Evolutionary conservation across 2,113 vertebrate genomes (phyloP), one percentile per base, ranked within the genome.

Genomic region (Lepidiolamprologus cunningtoni): DNA sequence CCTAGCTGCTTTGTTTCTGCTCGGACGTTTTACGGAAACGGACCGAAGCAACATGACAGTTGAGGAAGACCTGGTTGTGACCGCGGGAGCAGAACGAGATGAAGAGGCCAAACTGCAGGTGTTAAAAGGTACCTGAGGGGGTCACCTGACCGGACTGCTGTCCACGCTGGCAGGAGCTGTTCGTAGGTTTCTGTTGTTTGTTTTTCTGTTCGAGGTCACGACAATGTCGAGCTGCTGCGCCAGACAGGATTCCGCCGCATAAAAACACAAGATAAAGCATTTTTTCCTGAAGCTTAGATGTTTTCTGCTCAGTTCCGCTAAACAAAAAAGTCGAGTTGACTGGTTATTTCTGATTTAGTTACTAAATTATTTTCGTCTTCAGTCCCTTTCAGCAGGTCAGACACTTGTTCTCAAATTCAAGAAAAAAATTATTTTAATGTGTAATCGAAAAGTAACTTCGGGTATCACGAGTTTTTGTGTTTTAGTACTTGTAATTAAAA

Each of bases 31-130:
- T 82, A 54, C 2, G 11, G 23, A 7, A 86, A 86, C 28, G 90
- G 81, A 95, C 93, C 23, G 33, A 13, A 42, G 21, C 76, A 92
- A 83, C 58, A 96, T 95, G 94, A 52, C 93, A 16, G 91, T 80
- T 19, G 45, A 47, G 13, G 82, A 50, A 16, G n/a, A 45, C 23
- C 3, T 50, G 1, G 14, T 3, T 8, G 37, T 37, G 21, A 55
- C 66, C 53, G 68, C 53, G 7, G 58, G 9, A 61, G 14, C 61
- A 16, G 73, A 83, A 50, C 31, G 13, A 0, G 87, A 84, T 1
- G 84, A 92, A 19, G 86, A 93, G 6, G 80, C 5, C 5, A 92
- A 92, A 63, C 23, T 87, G 5, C 91, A 88, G 3, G 4, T 89
- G 4, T 16, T 96, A 5, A 95, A 93, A 95, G 96, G 96, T 76